phyloP scores from a whole-genome alignment of 2,113 vertebrate genomes.

The Oryzias melastigma region DNA sequence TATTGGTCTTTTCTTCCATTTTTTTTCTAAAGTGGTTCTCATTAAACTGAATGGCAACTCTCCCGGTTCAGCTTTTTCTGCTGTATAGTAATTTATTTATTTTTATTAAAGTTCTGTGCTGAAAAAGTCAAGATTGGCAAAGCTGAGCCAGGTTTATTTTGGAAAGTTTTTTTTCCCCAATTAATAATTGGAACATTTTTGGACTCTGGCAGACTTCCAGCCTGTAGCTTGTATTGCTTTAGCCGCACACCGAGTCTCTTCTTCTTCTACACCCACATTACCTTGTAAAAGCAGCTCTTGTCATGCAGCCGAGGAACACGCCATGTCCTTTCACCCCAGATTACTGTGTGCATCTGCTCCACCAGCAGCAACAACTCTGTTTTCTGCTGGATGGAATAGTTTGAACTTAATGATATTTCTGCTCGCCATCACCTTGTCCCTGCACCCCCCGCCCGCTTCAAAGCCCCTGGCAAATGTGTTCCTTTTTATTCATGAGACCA shows the following conservation, averaged over 20 bases:
- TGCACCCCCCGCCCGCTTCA: constrained; percentile 26
- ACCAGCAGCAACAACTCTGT: constrained; percentile 52
- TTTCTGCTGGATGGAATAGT: constrained; percentile 58
- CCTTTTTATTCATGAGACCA: constrained; percentile 54
- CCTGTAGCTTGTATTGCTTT: constrained; percentile 52
- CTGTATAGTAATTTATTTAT: constrained; percentile 18
- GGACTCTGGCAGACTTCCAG: constrained; percentile 38
- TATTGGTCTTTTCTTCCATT: constrained; percentile 22
- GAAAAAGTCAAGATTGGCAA: constrained; percentile 47
- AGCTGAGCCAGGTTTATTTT: constrained; percentile 40
- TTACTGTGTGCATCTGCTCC: constrained; percentile 65
- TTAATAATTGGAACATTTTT: constrained; percentile 56
- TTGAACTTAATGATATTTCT: constrained; percentile 59
- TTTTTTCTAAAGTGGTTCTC: constrained; percentile 27
- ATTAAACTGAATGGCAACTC: constrained; percentile 17
- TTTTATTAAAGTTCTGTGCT: constrained; percentile 22
- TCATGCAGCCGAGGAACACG: constrained; percentile 58
- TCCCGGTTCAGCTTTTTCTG: constrained; percentile 28
- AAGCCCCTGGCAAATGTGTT: constrained; percentile 31
- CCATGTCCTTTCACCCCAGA: constrained; percentile 65
- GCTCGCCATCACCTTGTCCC: constrained; percentile 60
- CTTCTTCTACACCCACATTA: constrained; percentile 67
- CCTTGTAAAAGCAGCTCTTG: constrained; percentile 69
- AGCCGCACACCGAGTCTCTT: constrained; percentile 53
- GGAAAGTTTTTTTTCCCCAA: constrained; percentile 30